Base-by-base conservation (phyloP, 2,113 vertebrate species). In the Tauraco erythrolophus region DNA sequence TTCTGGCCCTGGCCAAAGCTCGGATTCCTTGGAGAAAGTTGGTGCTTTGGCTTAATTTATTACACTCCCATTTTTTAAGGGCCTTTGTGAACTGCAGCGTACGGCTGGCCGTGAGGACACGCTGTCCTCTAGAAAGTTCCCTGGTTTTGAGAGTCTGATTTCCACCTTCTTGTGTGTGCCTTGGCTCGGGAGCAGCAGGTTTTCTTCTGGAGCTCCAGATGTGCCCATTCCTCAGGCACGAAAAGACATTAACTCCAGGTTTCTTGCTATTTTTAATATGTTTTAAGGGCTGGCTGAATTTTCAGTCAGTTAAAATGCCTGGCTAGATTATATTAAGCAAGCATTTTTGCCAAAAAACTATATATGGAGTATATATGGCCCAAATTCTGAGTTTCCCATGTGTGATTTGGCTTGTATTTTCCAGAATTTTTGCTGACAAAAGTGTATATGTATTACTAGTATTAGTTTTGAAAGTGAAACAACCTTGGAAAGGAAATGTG, bases 71-170 rank as follows among this genome's bases (percentile, higher is more conserved):
- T 4, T 72, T 85, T 51, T 30, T 19, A 77, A 86, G 53, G 30
- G 71, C 53, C 19, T 66, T 77, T 28, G 6, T 24, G 39, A 56
- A 25, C n/a, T 8, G n/a, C 50, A 79, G 14, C 1, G 15, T 7
- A 58, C 69, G 64, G 51, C 61, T 75, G 69, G 69, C 39, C 21
- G 41, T 18, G 45, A 43, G 19, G 70, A 22, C 3, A 0, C 0
- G 5, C 33, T 6, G 19, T 33, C 33, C 50, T 54, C 14, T 16
- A 25, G 27, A 65, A 66, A 54, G 70, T 33, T 21, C n/a, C 13
- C 15, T 2, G 0, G 1, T 53, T 43, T 39, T n/a, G 23, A 64
- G 46, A 31, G 43, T 6, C 68, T 39, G 16, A 39, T 31, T 39
- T 53, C 60, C 57, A 2, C 31, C 22, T 91, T 64, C 68, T 45